phyloP scores from a whole-genome alignment of 2,113 vertebrate genomes.

The Python bivittatus region DNA sequence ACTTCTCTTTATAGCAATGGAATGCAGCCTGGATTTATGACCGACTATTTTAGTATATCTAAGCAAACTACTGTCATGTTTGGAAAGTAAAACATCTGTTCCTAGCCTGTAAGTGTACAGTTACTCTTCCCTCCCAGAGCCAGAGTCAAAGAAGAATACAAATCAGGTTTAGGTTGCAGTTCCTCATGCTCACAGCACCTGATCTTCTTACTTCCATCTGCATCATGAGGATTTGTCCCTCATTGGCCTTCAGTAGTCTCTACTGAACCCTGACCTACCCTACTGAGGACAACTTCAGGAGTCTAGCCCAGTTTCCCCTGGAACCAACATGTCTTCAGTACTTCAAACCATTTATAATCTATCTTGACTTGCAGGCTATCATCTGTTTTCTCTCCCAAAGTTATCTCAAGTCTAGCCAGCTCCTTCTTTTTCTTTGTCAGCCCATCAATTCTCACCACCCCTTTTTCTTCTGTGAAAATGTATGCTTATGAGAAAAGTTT shows the following conservation, averaged over 20 bases:
- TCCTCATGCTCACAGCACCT: background rate
- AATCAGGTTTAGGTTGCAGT: background rate
- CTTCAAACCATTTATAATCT: background rate
- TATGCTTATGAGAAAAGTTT: background rate
- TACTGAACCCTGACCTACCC: background rate
- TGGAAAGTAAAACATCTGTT: background rate
- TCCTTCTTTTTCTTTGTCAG: background rate
- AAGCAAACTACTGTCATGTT: background rate
- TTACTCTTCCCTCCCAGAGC: background rate
- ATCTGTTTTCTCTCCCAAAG: background rate
- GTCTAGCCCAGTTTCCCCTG: background rate
- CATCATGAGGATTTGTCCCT: background rate
- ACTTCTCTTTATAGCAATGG: background rate
- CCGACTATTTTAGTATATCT: background rate
- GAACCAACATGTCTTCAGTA: background rate
- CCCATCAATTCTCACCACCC: background rate
- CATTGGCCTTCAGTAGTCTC: background rate
- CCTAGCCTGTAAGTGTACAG: background rate
- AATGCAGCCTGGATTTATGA: background rate
- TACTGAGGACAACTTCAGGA: background rate
- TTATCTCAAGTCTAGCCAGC: background rate
- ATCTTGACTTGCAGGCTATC: background rate
- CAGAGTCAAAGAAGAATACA: background rate
- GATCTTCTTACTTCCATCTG: background rate
- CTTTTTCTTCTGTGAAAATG: background rate